phyloP scores from a whole-genome alignment of 2,888 invertebrate genomes.

The Cistogaster globosa region DNA sequence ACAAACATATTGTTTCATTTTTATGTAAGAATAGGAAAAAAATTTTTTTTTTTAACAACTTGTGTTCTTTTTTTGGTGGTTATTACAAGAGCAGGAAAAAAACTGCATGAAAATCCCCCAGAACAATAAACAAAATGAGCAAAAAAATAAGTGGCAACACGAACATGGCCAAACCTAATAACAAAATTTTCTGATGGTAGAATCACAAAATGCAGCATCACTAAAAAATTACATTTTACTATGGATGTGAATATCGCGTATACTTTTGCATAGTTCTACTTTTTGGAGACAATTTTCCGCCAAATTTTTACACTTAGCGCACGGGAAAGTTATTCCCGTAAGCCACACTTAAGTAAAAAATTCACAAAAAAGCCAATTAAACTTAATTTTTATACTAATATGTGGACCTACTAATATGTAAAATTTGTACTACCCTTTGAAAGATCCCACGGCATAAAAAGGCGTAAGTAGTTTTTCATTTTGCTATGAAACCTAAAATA shows the following conservation, averaged over 20 bases:
- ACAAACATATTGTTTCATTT: not conserved
- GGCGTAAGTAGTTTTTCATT: too few relatives aligned
- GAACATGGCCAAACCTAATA: conserved; percentile 45
- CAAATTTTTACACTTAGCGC: too few relatives aligned
- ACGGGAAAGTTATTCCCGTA: too few relatives aligned
- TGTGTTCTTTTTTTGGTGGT: conserved; percentile 56
- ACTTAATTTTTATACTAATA: too few relatives aligned
- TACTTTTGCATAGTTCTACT: too few relatives aligned
- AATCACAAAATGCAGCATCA: not conserved
- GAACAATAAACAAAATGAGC: conserved; percentile 38
- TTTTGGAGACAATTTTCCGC: too few relatives aligned
- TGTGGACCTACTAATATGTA: too few relatives aligned
- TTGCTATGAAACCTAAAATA: too few relatives aligned
- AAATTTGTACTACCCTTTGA: too few relatives aligned
- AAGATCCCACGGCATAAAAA: too few relatives aligned
- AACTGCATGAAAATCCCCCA: conserved; percentile 32
- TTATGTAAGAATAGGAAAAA: conserved; percentile 9
- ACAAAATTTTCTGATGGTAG: conserved; percentile 2
- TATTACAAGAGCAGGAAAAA: conserved; percentile 36
- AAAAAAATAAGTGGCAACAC: conserved; percentile 61
- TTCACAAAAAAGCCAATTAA: too few relatives aligned
- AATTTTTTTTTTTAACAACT: not conserved
- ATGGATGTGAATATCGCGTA: not conserved
- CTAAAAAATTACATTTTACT: not conserved
- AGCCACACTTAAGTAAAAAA: too few relatives aligned